Evolutionary conservation across 2,797 vertebrate species (phyloP), one percentile per base, ranked within the genome.

Genomic region (Protonibea diacanthus): DNA sequence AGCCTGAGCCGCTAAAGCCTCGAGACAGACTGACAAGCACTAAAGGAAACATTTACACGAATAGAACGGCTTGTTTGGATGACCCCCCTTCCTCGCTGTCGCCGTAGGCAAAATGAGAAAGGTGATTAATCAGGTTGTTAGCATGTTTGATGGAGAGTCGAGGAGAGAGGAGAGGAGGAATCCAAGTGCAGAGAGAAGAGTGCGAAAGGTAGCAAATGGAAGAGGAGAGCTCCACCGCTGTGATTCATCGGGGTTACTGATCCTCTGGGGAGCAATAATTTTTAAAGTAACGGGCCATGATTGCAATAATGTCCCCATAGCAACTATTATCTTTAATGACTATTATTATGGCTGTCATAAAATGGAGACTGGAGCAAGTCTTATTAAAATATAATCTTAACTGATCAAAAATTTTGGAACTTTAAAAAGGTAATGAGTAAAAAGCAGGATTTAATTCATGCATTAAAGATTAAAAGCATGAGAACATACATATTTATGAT

Each of bases 111-210:
- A 87, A 87, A 78, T 12, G 66, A 82, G 76, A 88, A 58, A 44
- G 80, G 81, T 73, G 88, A 94, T 93, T 93, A 95, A 94, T 94
- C 92, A 92, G 84, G 84, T 78, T 86, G 91, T 94, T 94, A 90
- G 86, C 84, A 89, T 92, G 91, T 91, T 80, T 90, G 89, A 93
- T 86, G 88, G 87, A 88, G 84, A 88, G 85, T 40, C 77, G 74
- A 83, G 69, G 53, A 79, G 74, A 81, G 74, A 76, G 60, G 59
- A 61, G 78, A 86, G 74, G 59, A 74, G 65, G 64, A 72, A 79
- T 76, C 65, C 40, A 48, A 69, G 78, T 61, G 63, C 68, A 47
- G 59, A 73, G 77, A 56, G 20, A 63, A 78, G 74, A 84, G 77
- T 71, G 81, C 42, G 75, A 88, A 85, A 87, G 84, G 80, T 70